These are phyloP conservation scores for Lethenteron camtschaticum DNA, from an alignment of 2,113 vertebrate species.

Conservation along the genomic window DNA sequence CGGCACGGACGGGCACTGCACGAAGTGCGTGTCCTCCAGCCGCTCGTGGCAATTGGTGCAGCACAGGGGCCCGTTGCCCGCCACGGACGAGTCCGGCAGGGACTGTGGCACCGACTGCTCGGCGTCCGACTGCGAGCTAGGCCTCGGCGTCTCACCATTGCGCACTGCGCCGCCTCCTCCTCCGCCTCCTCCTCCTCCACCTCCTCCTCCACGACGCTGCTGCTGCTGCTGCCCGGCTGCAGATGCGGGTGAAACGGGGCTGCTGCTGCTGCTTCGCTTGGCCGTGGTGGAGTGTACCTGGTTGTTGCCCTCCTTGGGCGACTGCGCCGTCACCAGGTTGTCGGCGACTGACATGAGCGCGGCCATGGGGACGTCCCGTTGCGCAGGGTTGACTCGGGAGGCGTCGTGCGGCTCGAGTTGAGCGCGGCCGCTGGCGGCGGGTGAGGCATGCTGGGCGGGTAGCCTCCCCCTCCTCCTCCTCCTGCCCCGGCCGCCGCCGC, in stretches of 20 bases:
- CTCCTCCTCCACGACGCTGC: constrained; percentile 10
- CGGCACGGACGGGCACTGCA: constrained; percentile 52
- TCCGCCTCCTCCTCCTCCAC: not conserved
- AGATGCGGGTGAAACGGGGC: constrained; percentile 27
- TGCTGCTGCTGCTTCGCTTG: constrained; percentile 27
- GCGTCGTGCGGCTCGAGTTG: constrained; percentile 9
- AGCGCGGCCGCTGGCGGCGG: constrained; percentile 11
- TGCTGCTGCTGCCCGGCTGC: constrained; percentile 32
- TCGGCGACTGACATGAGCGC: constrained; percentile 46
- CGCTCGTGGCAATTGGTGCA: constrained; percentile 55
- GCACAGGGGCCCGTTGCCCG: constrained; percentile 32
- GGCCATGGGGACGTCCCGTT: constrained; percentile 35
- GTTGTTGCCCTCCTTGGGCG: constrained; percentile 30
- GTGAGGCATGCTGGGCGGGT: constrained; percentile 18
- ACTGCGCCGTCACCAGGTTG: constrained; percentile 32
- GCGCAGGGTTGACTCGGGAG: constrained; percentile 20
- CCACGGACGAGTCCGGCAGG: constrained; percentile 17
- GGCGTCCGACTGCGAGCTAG: constrained; percentile 18
- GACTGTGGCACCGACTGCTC: constrained; percentile 24
- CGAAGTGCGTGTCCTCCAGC: constrained; percentile 52
- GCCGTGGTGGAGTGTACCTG: constrained; percentile 22
- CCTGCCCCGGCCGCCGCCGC: too few species aligned
- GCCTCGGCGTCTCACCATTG: constrained; percentile 30
- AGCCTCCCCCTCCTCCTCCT: not conserved
- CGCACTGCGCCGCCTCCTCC: constrained; percentile 12